Percentiles rank a stretch among this genome's conserved stretches.
Conservation (phyloP, 2,888 invertebrate genomes). For the Merodon equestris region DNA sequence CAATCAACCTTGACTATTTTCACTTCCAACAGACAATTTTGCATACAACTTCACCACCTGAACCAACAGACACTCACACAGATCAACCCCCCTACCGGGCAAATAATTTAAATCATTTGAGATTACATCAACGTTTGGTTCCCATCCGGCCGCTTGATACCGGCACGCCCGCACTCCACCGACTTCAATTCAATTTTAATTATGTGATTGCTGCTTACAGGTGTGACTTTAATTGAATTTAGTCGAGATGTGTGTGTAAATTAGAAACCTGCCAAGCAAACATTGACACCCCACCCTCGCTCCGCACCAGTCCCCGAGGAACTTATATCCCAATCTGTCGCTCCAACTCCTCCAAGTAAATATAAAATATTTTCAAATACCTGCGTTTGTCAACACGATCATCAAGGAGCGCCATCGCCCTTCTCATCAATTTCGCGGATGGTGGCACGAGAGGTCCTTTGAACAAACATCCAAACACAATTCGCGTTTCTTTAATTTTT, state of each 20-base stretch:
- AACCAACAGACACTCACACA: no score
- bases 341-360: no score
- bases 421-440: no score
- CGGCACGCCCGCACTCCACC: constrained; percentile 13
- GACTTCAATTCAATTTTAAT: constrained; percentile 61
- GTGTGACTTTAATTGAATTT: constrained; percentile 68
- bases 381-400: constrained; percentile 67
- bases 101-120: no score
- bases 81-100: no score
- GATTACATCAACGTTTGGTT: no score
- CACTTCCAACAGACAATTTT: no score
- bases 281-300: constrained; percentile 43
- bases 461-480: constrained; percentile 53
- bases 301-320: constrained; percentile 34
- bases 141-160: neutral
- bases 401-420: constrained; percentile 12
- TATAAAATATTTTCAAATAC: constrained; percentile 45
- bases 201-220: constrained; percentile 62
- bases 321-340: constrained; percentile 37
- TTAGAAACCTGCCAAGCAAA: constrained; percentile 62
- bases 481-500: constrained; percentile 8
- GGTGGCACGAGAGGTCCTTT: constrained; percentile 40
- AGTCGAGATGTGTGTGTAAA: constrained; percentile 44
- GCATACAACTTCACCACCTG: no score
- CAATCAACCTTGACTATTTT: no score